Percentiles rank a stretch among this genome's conserved stretches.
Conservation (phyloP, 1,140 invertebrate species). For the Brachionus rotundiformis region DNA sequence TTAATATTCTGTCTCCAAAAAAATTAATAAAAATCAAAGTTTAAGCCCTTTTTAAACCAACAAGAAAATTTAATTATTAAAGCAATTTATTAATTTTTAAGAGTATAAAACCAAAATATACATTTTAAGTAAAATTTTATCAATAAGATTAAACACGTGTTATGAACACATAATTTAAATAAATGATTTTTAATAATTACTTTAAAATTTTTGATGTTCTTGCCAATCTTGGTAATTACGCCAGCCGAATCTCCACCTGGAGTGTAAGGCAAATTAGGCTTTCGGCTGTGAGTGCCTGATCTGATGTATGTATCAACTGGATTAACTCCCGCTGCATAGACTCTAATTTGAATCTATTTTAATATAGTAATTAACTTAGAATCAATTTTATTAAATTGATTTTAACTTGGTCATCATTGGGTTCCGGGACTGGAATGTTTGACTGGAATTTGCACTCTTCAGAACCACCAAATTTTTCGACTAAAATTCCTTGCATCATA, state of each 20-base stretch:
- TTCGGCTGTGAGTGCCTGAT: constrained; percentile 62
- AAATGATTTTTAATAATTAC: constrained; percentile 55
- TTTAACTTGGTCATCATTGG: constrained; percentile 56
- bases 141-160: neutral
- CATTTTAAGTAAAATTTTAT: neutral
- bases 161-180: neutral
- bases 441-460: constrained; percentile 59
- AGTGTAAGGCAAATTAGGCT: constrained; percentile 66
- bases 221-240: constrained; percentile 65
- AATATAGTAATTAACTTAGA: constrained; percentile 32
- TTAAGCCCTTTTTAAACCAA: too few species aligned
- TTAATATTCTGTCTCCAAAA: too few species aligned
- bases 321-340: constrained; percentile 67
- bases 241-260: constrained; percentile 68
- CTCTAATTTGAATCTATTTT: constrained; percentile 65
- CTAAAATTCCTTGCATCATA: constrained; percentile 60
- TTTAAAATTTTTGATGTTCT: constrained; percentile 64
- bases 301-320: constrained; percentile 71
- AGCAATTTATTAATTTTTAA: too few species aligned
- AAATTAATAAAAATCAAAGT: too few species aligned
- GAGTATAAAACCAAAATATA: too few species aligned
- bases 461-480: constrained; percentile 61
- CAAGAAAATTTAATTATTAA: too few species aligned
- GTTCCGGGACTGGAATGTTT: constrained; percentile 59
- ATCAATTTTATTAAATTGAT: constrained; percentile 28